These are phyloP conservation scores for Trogon melanurus DNA, from an alignment of 2,113 vertebrate genomes.

Conservation along the genomic window DNA sequence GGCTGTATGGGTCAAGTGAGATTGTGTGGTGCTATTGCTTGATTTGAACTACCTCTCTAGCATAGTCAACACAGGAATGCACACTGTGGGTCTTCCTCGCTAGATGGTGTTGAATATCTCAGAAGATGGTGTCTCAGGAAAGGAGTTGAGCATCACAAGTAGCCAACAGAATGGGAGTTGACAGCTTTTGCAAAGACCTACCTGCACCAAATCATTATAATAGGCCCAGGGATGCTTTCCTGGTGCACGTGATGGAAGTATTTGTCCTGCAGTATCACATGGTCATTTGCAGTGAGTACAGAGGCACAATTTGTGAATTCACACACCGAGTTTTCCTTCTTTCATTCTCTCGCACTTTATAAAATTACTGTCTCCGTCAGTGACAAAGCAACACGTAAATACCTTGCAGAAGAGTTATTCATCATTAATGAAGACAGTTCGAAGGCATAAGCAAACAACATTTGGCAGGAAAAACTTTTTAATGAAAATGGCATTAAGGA, in stretches of 20 bases:
- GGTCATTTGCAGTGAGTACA: not conserved
- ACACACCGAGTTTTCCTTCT: not conserved
- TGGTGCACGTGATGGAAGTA: not conserved
- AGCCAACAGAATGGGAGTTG: not conserved
- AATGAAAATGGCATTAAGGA: slow-evolving; percentile 11
- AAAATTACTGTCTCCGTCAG: not conserved
- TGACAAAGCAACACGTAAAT: not conserved
- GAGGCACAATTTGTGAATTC: not conserved
- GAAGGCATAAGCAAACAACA: not conserved
- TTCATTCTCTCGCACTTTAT: not conserved
- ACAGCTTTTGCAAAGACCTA: not conserved
- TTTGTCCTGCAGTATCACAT: not conserved
- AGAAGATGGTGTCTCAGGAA: not conserved
- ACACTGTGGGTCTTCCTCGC: not conserved
- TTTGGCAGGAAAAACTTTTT: slow-evolving; percentile 29
- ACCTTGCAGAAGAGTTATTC: not conserved
- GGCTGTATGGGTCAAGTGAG: not conserved
- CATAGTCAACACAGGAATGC: not conserved
- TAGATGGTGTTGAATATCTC: not conserved
- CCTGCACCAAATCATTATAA: not conserved
- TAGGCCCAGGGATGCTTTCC: not conserved
- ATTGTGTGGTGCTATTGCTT: not conserved
- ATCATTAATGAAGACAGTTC: not conserved
- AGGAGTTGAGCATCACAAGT: not conserved
- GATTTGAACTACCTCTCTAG: not conserved